phyloP scores from a whole-genome alignment of 2,113 vertebrate genomes.

The Muscicapa adusta region DNA sequence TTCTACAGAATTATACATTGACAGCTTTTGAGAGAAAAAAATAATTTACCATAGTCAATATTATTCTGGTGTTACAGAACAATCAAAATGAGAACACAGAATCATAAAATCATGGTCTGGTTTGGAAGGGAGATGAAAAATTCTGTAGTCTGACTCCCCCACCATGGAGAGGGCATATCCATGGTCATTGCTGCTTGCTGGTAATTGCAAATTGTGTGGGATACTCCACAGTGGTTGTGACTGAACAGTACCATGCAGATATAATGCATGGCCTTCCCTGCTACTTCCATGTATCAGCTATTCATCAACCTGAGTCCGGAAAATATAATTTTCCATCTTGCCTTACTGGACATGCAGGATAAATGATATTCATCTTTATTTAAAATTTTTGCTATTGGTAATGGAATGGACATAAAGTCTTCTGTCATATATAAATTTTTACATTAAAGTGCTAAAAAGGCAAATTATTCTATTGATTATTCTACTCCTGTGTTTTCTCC shows the following conservation, averaged over 20 bases:
- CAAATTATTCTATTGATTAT: not conserved
- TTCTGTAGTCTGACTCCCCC: too few relatives aligned
- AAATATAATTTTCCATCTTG: not conserved
- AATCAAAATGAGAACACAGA: not conserved
- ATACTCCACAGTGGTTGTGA: not conserved
- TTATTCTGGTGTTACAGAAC: not conserved
- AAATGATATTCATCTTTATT: not conserved
- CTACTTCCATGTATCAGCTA: not conserved
- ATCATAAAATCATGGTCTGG: not conserved
- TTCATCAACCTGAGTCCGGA: not conserved
- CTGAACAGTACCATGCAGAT: not conserved
- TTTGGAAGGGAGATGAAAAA: not conserved
- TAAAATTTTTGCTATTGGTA: not conserved
- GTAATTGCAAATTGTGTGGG: not conserved
- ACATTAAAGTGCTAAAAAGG: not conserved
- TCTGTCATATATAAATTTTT: not conserved
- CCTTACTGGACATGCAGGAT: not conserved
- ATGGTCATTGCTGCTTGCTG: not conserved
- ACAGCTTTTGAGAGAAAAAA: slow-evolving; percentile 30
- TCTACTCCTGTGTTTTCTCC: not conserved
- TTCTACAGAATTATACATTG: slow-evolving; percentile 24
- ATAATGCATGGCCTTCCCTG: not conserved
- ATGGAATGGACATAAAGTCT: not conserved
- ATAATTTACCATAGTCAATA: not conserved
- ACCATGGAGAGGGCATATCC: not conserved